These are phyloP conservation scores for Rhopalosiphum nymphaeae DNA, from an alignment of 2,888 invertebrate species.

Conservation along the genomic window DNA sequence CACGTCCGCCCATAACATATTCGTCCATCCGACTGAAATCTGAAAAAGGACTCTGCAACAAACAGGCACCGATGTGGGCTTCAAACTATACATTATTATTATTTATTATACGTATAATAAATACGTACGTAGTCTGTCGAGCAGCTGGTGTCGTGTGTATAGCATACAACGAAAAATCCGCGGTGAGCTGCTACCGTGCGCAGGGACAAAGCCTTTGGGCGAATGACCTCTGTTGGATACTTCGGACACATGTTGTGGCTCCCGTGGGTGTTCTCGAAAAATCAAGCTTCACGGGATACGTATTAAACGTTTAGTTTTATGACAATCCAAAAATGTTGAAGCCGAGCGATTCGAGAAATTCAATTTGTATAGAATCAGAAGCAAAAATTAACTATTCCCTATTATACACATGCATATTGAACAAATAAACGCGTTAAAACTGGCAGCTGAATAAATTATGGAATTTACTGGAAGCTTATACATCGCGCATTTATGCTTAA, in stretches of 20 bases:
- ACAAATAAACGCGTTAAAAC: no score
- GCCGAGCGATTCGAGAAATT: no score
- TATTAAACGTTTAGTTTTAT: no score
- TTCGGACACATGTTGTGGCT: not conserved
- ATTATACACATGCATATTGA: no score
- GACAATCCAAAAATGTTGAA: no score
- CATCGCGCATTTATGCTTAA: no score
- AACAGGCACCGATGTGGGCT: not conserved
- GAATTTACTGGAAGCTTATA: no score
- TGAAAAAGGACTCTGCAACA: not conserved
- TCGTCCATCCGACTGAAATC: not conserved
- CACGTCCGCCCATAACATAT: not conserved
- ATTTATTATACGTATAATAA: not conserved
- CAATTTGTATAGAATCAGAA: no score
- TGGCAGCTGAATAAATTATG: no score
- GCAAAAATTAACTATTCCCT: no score
- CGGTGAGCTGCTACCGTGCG: not conserved
- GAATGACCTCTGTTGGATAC: not conserved
- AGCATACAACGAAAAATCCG: not conserved
- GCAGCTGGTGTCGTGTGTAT: not conserved
- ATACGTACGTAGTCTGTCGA: not conserved
- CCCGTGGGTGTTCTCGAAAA: not conserved
- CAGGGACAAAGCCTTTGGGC: not conserved
- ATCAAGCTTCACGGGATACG: not conserved
- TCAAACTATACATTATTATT: not conserved